phyloP scores from a whole-genome alignment of 2,797 vertebrate genomes.

The Toxotes lorentzi region DNA sequence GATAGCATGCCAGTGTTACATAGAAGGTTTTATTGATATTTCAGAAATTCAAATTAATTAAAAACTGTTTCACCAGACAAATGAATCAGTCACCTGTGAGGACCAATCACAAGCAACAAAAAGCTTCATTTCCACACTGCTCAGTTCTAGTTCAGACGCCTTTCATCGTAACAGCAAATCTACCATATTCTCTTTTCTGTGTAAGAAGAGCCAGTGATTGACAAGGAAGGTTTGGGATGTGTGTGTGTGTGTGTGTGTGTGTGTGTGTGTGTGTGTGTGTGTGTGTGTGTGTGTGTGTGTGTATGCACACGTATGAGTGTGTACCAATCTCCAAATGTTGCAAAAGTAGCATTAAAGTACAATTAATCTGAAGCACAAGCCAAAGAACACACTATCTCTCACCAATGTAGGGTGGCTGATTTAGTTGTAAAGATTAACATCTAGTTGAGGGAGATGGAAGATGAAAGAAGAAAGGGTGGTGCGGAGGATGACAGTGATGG shows the following conservation, averaged over 20 bases:
- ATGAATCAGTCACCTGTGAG: too few species aligned
- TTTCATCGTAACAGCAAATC: slow-evolving; percentile 1
- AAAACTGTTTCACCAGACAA: too few species aligned
- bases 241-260: too few species aligned
- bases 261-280: neutral
- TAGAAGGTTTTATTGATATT: too few species aligned
- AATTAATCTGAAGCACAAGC: slow-evolving; percentile 22
- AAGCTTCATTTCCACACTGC: too few species aligned
- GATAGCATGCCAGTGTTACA: too few species aligned
- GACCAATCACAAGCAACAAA: too few species aligned
- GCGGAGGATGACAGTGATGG: neutral
- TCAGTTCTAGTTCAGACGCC: neutral
- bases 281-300: neutral
- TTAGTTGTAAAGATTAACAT: slow-evolving; percentile 40
- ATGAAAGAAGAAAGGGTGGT: slow-evolving; percentile 17
- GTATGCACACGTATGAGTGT: neutral
- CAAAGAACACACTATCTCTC: slow-evolving; percentile 43
- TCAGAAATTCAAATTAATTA: too few species aligned
- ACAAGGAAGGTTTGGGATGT: neutral
- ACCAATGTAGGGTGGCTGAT: slow-evolving; percentile 25
- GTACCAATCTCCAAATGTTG: slow-evolving; percentile 6
- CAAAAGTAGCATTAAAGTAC: slow-evolving; percentile 39
- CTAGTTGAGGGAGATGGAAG: slow-evolving; percentile 36
- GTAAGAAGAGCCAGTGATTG: neutral
- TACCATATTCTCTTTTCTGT: neutral